Conservation (phyloP, 1,140 invertebrate genomes). For the Semibalanus balanoides region DNA sequence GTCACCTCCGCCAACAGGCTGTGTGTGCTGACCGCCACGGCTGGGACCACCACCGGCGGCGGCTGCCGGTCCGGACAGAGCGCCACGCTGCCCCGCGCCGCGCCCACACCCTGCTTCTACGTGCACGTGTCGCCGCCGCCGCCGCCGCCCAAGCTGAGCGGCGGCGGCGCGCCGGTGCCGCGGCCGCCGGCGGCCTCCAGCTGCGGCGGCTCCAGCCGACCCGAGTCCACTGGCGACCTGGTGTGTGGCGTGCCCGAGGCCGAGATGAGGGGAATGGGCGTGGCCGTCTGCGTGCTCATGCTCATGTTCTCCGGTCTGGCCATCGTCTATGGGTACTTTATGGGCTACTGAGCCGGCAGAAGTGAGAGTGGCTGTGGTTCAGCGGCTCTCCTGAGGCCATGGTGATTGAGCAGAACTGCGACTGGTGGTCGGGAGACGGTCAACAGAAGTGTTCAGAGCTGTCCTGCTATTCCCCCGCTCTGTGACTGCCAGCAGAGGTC, state of each 20-base stretch:
- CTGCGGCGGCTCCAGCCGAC: no score
- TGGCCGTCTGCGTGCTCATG: neutral
- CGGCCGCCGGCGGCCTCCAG: no score
- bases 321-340: neutral
- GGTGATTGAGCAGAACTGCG: no score
- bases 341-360: conserved; percentile 5
- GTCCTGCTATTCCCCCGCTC: no score
- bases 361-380: no score
- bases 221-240: neutral
- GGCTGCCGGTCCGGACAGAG: neutral
- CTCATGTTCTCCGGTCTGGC: neutral
- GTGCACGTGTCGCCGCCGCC: neutral
- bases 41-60: no score
- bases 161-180: no score
- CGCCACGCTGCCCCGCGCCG: neutral
- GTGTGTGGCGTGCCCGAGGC: neutral
- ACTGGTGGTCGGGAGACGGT: no score
- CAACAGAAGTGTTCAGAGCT: no score
- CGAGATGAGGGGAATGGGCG: neutral
- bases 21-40: neutral
- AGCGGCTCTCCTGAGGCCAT: no score
- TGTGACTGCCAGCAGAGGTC: no score
- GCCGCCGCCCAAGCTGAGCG: no score
- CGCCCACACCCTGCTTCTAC: neutral
- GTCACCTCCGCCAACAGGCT: neutral